These are phyloP conservation scores for Passer montanus DNA, from an alignment of 2,113 vertebrate genomes.

Conservation along the genomic window DNA sequence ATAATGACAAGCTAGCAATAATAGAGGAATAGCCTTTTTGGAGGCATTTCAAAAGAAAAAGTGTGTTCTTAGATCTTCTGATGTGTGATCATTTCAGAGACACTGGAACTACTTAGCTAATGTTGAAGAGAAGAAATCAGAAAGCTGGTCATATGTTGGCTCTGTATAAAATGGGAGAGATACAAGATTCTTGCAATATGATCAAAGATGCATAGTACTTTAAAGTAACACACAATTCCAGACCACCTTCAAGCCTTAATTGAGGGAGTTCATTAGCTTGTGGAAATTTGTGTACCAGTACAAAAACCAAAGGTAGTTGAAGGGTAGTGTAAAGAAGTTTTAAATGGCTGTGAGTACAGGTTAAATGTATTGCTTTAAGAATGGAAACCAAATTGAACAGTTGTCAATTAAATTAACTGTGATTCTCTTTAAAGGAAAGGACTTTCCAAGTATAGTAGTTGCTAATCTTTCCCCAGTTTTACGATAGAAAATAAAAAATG, in stretches of 20 bases:
- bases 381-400: neutral
- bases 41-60: slow-evolving; percentile 41
- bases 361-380: neutral
- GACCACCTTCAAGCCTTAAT: neutral
- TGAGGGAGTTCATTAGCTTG: neutral
- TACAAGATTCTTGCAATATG: neutral
- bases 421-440: neutral
- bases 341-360: neutral
- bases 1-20: slow-evolving; percentile 28
- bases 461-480: neutral
- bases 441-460: neutral
- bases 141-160: neutral
- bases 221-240: neutral
- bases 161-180: neutral
- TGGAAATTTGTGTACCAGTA: neutral
- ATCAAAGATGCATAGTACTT: neutral
- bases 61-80: neutral
- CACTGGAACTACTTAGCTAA: neutral
- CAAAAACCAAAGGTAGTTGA: neutral
- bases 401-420: neutral
- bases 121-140: neutral
- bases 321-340: neutral
- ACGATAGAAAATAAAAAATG: neutral
- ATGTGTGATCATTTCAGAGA: neutral
- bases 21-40: slow-evolving; percentile 39